Evolutionary conservation across 2,888 invertebrate genomes (phyloP), one percentile per base, ranked within the genome.

Genomic region (Autographa gamma): DNA sequence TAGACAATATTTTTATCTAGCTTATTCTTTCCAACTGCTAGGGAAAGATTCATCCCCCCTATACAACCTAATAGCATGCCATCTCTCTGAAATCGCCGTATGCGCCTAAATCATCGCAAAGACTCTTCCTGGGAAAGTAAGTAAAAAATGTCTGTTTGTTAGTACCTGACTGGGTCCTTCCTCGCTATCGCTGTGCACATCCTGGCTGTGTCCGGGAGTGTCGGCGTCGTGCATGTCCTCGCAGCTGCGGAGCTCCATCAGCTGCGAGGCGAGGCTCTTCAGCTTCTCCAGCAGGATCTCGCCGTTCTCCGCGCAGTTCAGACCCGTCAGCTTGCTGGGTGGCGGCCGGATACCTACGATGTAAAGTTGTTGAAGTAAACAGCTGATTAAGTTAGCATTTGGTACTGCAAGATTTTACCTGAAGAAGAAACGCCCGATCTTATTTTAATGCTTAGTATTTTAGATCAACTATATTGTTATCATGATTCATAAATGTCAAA

Each of bases 271-370:
- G 60, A 96, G 88, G 63, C 81, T 92, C 83, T 92, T 93, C 65
- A 96, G 83, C 81, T 93, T 95, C 81, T 94, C 91, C 3, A 94
- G 88, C 34, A 94, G 88, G 8, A 93, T 84, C 83, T 93, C 93
- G 0, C 94, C 94, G 58, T 93, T 93, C 70, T 94, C 94, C 0
- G 91, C 89, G 63, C 92, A 93, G 2, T 84, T 90, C 18, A 93
- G 81, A 0, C 91, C 93, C 0, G 93, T 91, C 16, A 93, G 80
- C 75, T 92, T 94, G 82, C 93, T 94, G 0, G 93, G 93, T 0
- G 92, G 93, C 0, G 94, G 94, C 9, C 93, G 80, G 0, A 94
- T 86, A n/a, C 92, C 92, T 89, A 8, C 0, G 14, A 54, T 19
- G 32, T 31, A 11, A 31, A 25, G 48, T 25, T 63, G 25, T 14